Conservation (phyloP, 2,797 vertebrate genomes). For the Hydrocynus forskahlii region DNA sequence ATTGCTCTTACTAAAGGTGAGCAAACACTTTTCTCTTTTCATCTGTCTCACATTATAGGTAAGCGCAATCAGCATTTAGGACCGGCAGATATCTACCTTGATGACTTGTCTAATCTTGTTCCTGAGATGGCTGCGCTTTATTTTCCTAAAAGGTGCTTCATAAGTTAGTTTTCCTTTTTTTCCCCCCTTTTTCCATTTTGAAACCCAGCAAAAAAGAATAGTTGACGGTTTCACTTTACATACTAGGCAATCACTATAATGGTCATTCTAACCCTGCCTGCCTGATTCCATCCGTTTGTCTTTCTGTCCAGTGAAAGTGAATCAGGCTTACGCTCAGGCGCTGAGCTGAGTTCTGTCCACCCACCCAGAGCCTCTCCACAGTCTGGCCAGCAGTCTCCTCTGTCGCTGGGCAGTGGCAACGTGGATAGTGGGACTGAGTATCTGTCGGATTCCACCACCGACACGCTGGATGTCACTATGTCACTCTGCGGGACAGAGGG, state of each 20-base stretch:
- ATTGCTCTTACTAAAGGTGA: not conserved
- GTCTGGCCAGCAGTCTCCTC: constrained; percentile 75
- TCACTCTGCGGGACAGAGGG: constrained; percentile 89
- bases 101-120: constrained; percentile 82
- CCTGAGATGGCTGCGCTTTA: constrained; percentile 83
- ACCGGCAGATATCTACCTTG: constrained; percentile 84
- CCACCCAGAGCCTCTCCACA: constrained; percentile 60
- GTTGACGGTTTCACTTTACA: not conserved
- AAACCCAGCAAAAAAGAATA: not conserved
- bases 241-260: not conserved
- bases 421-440: constrained; percentile 74
- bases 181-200: not conserved
- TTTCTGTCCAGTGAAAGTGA: constrained; percentile 75
- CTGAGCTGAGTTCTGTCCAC: constrained; percentile 56
- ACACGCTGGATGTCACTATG: constrained; percentile 76
- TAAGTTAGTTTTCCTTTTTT: not conserved
- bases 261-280: not conserved
- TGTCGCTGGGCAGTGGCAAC: constrained; percentile 68
- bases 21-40: not conserved
- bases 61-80: constrained; percentile 82
- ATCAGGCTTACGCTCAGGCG: constrained; percentile 60
- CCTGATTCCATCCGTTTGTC: not conserved
- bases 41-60: constrained; percentile 59
- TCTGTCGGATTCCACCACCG: constrained; percentile 70
- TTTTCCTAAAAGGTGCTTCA: constrained; percentile 85